phyloP scores from a whole-genome alignment of 2,113 vertebrate genomes.

The Engystomops pustulosus region DNA sequence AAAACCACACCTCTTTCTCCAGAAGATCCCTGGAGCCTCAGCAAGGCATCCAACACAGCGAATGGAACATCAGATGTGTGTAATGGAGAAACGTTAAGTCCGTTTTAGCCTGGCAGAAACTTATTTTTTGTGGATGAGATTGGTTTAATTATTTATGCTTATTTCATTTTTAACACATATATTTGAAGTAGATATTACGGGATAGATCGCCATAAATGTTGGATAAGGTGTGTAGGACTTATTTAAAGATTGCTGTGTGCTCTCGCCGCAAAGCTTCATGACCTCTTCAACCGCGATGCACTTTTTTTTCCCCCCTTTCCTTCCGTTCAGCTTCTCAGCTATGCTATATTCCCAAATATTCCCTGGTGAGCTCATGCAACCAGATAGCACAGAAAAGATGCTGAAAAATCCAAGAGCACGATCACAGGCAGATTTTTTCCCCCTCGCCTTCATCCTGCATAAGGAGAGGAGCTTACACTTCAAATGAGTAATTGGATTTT shows the following conservation, averaged over 20 bases:
- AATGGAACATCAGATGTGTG: slow-evolving; percentile 57
- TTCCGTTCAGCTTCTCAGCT: slow-evolving; percentile 12
- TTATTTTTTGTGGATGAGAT: slow-evolving; percentile 58
- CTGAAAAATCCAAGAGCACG: slow-evolving; percentile 50
- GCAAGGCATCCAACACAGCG: slow-evolving; percentile 77
- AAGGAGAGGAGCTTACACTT: slow-evolving; percentile 67
- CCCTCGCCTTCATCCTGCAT: slow-evolving; percentile 36
- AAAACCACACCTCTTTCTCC: slow-evolving; percentile 81
- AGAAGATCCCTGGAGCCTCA: slow-evolving; percentile 79
- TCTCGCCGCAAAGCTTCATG: slow-evolving; percentile 28
- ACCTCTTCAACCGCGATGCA: slow-evolving; percentile 42
- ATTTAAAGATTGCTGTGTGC: slow-evolving; percentile 53
- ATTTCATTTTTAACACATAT: slow-evolving; percentile 47
- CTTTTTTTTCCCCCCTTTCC: not conserved
- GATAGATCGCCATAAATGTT: slow-evolving; percentile 35
- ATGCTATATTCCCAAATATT: slow-evolving; percentile 49
- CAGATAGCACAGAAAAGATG: slow-evolving; percentile 40
- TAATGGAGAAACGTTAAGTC: slow-evolving; percentile 63
- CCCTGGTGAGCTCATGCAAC: slow-evolving; percentile 35
- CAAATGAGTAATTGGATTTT: slow-evolving; percentile 73
- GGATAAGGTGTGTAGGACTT: slow-evolving; percentile 60
- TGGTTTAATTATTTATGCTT: slow-evolving; percentile 62
- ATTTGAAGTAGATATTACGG: slow-evolving; percentile 53
- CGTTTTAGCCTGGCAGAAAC: slow-evolving; percentile 56
- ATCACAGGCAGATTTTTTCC: slow-evolving; percentile 62